phyloP scores from a whole-genome alignment of 2,888 invertebrate species.

The Aporophyla lueneburgensis region DNA sequence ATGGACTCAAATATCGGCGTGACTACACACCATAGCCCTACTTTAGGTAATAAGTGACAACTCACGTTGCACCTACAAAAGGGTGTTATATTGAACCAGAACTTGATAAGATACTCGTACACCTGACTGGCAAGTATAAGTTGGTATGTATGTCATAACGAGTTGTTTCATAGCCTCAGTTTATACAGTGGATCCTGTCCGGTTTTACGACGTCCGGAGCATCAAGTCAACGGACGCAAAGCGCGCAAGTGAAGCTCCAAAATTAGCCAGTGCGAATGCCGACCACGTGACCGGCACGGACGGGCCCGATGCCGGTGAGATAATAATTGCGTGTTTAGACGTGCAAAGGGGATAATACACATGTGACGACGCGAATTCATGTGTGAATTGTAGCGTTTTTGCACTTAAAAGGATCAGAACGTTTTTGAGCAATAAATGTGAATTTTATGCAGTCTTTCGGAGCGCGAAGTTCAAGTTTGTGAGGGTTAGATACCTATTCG shows the following conservation, averaged over 20 bases:
- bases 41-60: constrained; percentile 46
- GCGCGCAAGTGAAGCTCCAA: constrained; percentile 74
- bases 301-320: constrained; percentile 71
- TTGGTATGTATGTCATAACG: constrained; percentile 60
- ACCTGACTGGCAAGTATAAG: constrained; percentile 60
- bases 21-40: constrained; percentile 52
- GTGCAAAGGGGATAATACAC: constrained; percentile 54
- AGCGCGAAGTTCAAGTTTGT: constrained; percentile 33
- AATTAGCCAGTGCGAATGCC: constrained; percentile 87
- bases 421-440: constrained; percentile 23
- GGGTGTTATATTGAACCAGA: constrained; percentile 59
- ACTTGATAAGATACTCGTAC: constrained; percentile 60
- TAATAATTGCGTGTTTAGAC: constrained; percentile 70
- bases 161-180: constrained; percentile 57
- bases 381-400: constrained; percentile 45
- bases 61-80: constrained; percentile 59
- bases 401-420: constrained; percentile 24
- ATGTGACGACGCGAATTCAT: constrained; percentile 35
- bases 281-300: constrained; percentile 72
- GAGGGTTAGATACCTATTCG: constrained; percentile 27
- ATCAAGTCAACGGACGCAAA: constrained; percentile 83
- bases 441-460: constrained; percentile 13
- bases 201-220: constrained; percentile 84
- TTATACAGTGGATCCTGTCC: constrained; percentile 73
- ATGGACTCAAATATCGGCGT: constrained; percentile 19